phyloP scores from a whole-genome alignment of 1,140 invertebrate species.

The Bursaphelenchus mucronatus region DNA sequence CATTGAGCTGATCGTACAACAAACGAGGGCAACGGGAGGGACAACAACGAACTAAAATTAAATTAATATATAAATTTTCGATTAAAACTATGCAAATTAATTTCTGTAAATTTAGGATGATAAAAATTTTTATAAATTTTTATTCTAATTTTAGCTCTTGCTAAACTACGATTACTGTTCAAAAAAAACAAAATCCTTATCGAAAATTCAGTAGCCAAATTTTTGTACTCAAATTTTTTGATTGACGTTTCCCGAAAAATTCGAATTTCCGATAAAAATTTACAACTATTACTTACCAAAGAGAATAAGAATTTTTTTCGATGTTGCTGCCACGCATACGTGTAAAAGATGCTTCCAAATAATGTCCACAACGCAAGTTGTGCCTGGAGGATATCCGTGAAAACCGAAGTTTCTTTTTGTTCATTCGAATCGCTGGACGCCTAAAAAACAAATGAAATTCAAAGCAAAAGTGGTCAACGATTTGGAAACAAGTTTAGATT shows the following conservation, averaged over 20 bases:
- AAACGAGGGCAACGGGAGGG: slow-evolving; percentile 37
- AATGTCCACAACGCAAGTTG: slow-evolving; percentile 48
- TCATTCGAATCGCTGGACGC: slow-evolving; percentile 45
- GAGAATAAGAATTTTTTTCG: slow-evolving; percentile 49
- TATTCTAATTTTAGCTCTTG: slow-evolving; percentile 1
- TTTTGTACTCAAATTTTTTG: too few relatives aligned
- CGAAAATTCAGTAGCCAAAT: too few relatives aligned
- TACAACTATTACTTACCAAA: slow-evolving; percentile 32
- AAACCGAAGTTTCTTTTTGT: slow-evolving; percentile 27
- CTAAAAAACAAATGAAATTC: slow-evolving; percentile 31
- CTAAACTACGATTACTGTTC: too few relatives aligned
- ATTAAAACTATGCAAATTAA: slow-evolving; percentile 1
- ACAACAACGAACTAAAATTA: slow-evolving; percentile 43
- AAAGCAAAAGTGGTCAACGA: not conserved
- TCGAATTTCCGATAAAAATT: slow-evolving; percentile 6
- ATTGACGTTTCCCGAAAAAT: not conserved
- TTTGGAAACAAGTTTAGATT: not conserved
- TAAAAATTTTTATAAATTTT: slow-evolving; percentile 19
- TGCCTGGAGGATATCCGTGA: slow-evolving; percentile 44
- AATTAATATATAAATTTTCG: slow-evolving; percentile 20
- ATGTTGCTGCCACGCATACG: slow-evolving; percentile 49
- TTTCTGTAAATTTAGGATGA: slow-evolving; percentile 1
- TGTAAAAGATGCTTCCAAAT: slow-evolving; percentile 35
- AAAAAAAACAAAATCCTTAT: too few relatives aligned
- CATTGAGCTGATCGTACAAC: slow-evolving; percentile 39